phyloP scores from a whole-genome alignment of 2,797 vertebrate species.

The Hapalemur alaotrensis region DNA sequence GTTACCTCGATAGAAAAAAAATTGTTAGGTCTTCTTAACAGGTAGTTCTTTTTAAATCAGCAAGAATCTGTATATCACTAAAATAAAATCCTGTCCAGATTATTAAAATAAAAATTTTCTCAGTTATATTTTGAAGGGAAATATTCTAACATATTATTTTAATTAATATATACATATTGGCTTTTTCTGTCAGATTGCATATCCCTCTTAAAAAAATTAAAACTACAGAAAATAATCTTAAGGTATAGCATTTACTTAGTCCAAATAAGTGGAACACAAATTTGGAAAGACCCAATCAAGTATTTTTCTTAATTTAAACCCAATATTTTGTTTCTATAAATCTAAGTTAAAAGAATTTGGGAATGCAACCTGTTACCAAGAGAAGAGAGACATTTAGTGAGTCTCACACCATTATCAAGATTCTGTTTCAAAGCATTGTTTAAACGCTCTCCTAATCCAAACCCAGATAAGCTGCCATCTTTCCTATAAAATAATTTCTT shows the following conservation, averaged over 20 bases:
- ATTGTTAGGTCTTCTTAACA: background rate
- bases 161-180: background rate
- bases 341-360: background rate
- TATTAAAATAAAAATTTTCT: background rate
- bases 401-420: background rate
- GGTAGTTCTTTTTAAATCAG: background rate
- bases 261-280: background rate
- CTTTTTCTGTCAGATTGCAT: background rate
- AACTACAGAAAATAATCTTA: background rate
- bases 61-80: background rate
- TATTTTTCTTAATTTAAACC: constrained; percentile 39
- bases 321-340: constrained; percentile 25
- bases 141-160: background rate
- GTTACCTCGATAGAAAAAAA: background rate
- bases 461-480: background rate
- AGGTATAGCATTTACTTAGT: background rate
- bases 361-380: background rate
- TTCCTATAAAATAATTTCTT: constrained; percentile 28
- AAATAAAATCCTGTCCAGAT: background rate
- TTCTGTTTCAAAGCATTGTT: background rate
- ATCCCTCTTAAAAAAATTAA: constrained; percentile 5
- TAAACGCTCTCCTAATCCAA: background rate
- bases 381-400: background rate
- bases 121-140: constrained; percentile 27
- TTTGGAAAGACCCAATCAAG: background rate